Evolutionary conservation across 2,113 vertebrate genomes (phyloP).

Genomic region (Nyctibius bracteatus): DNA sequence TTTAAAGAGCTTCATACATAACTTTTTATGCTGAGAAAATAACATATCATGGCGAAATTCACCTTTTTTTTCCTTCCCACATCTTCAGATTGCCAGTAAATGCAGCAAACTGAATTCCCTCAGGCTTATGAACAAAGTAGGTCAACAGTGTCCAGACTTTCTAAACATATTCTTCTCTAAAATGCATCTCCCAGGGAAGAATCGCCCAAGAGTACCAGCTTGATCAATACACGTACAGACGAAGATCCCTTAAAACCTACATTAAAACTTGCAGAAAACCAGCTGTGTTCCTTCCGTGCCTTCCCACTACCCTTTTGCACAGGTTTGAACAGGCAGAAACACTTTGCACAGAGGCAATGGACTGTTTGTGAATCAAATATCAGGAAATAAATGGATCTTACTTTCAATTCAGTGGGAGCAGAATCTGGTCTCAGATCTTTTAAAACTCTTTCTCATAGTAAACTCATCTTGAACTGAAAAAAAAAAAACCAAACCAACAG

Average conservation of each 20-base stretch:
- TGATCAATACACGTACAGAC: not conserved
- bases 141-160: not conserved
- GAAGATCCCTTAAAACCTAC: not conserved
- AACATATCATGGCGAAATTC: not conserved
- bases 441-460: not conserved
- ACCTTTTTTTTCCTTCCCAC: not conserved
- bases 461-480: not conserved
- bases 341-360: not conserved
- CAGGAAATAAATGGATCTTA: not conserved
- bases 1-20: not conserved
- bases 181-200: not conserved
- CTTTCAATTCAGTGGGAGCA: not conserved
- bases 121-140: conserved; percentile 9
- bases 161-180: not conserved
- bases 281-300: not conserved
- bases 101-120: not conserved
- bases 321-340: not conserved
- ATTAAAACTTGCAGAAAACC: not conserved
- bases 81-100: not conserved
- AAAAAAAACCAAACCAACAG: not conserved
- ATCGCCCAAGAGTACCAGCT: not conserved
- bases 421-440: not conserved
- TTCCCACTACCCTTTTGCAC: not conserved
- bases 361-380: fast-evolving
- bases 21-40: not conserved